A percentile compares a stretch with the other conserved stretches of the same genome.
phyloP scores from a whole-genome alignment of 2,797 vertebrate species.

The Crocodylus rhombifer region DNA sequence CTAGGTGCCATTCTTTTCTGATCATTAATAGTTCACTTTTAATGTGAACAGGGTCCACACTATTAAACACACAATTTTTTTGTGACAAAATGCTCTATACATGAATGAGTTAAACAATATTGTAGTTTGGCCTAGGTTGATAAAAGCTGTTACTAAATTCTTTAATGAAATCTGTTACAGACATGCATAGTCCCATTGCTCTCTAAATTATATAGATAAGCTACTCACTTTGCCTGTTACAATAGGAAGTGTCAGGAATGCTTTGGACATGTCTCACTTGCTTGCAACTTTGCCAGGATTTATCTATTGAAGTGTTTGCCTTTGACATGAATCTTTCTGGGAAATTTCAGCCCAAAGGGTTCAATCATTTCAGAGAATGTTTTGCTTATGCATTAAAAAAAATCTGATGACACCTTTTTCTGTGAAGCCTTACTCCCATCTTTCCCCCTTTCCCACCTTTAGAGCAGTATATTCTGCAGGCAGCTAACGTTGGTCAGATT shows the following conservation, averaged over 20 bases:
- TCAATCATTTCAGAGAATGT: neutral
- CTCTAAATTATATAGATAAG: neutral
- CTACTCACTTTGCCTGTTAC: neutral
- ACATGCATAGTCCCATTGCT: accelerated
- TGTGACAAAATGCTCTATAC: neutral
- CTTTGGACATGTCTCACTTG: accelerated
- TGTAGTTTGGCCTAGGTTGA: neutral
- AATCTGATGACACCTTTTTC: accelerated
- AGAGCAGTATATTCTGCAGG: neutral
- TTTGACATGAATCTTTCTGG: neutral
- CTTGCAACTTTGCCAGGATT: neutral
- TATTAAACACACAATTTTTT: neutral
- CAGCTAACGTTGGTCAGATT: neutral
- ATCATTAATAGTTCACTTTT: neutral
- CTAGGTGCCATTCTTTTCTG: neutral
- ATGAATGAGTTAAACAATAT: neutral
- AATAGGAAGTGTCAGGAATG: neutral
- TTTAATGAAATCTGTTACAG: neutral
- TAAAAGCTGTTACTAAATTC: neutral
- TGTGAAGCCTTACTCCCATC: neutral
- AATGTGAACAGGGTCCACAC: accelerated
- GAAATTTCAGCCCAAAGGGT: neutral
- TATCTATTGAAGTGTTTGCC: neutral
- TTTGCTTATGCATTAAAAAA: neutral
- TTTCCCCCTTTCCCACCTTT: no score